Base-by-base conservation (phyloP, 2,797 vertebrate genomes). In the Falco rusticolus region DNA sequence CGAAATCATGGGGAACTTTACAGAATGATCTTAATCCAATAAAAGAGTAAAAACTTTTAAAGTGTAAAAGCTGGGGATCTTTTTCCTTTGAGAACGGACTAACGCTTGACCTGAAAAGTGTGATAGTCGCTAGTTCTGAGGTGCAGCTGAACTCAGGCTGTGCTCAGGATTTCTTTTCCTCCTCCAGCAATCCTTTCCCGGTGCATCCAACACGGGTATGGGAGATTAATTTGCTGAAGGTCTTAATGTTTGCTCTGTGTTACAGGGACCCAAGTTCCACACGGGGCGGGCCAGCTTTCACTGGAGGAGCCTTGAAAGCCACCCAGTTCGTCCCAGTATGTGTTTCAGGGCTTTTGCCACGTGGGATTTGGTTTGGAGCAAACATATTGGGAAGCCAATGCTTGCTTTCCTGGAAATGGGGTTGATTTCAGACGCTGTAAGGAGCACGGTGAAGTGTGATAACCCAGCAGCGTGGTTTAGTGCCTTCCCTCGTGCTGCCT, bases 371-470 rank as follows among this genome's bases (percentile, higher is more conserved):
- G 34, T 65, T 77, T 80, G 7, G 33, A 51, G 51, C 68, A 82
- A 51, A 16, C 0, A 0, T 16, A 4, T 0, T 0, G 54, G 51
- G 78, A 61, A 75, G 24, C 24, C 47, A 13, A 2, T 0, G 0
- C 82, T 93, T 0, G 0, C 61, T 94, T 60, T 71, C 34, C 70
- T 70, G 33, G 56, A 33, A 48, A 75, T 12, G 37, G 68, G 53
- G 59, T 54, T 92, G 84, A 84, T 95, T 91, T 83, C 63, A 18
- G 76, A 51, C 41, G 51, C 60, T 0, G 0, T 72, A 31, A 66
- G 64, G 68, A 76, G 47, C 63, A 5, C 1, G 3, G 64, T 9
- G 8, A 85, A 65, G 51, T 88, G 83, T 81, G 66, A 70, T 92
- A 77, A 77, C 28, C 34, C 59, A 47, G 83, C 83, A 77, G 77